These are phyloP conservation scores for Australoheros facetus DNA, from an alignment of 2,797 vertebrate species.

Conservation along the genomic window DNA sequence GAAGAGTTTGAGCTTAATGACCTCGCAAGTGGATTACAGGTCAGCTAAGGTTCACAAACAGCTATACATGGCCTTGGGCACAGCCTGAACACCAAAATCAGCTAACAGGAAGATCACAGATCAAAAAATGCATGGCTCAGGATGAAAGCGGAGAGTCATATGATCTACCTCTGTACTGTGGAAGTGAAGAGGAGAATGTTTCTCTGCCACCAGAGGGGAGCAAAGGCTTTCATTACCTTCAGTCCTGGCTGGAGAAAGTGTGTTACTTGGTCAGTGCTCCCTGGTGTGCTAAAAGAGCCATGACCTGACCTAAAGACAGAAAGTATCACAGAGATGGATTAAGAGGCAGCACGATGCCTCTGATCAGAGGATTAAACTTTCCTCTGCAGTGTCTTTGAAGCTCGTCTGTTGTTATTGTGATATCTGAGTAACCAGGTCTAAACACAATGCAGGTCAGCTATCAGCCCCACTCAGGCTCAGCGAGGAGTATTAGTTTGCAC, in stretches of 20 bases:
- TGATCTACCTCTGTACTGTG: neutral
- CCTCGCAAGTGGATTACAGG: slow-evolving; percentile 66
- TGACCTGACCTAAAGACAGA: slow-evolving; percentile 34
- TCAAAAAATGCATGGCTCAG: neutral
- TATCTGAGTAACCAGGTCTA: neutral
- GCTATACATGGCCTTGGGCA: neutral
- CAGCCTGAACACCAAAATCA: neutral
- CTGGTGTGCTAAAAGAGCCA: slow-evolving; percentile 3
- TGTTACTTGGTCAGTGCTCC: slow-evolving; percentile 34
- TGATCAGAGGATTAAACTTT: neutral
- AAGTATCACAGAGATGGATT: slow-evolving; percentile 28
- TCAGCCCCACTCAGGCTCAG: neutral
- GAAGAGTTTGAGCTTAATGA: slow-evolving; percentile 63
- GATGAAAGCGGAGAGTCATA: neutral
- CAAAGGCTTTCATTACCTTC: slow-evolving; percentile 29
- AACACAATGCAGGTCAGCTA: neutral
- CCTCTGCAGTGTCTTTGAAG: neutral
- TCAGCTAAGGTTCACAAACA: slow-evolving; percentile 37
- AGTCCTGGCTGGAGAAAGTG: slow-evolving; percentile 24
- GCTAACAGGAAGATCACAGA: neutral
- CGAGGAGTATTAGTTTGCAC: neutral
- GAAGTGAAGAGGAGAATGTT: neutral
- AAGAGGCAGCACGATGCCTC: neutral
- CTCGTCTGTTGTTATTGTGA: neutral
- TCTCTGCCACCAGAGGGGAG: slow-evolving; percentile 54